These are phyloP conservation scores for Colletes collaris DNA, from an alignment of 2,888 invertebrate species.

Conservation along the genomic window DNA sequence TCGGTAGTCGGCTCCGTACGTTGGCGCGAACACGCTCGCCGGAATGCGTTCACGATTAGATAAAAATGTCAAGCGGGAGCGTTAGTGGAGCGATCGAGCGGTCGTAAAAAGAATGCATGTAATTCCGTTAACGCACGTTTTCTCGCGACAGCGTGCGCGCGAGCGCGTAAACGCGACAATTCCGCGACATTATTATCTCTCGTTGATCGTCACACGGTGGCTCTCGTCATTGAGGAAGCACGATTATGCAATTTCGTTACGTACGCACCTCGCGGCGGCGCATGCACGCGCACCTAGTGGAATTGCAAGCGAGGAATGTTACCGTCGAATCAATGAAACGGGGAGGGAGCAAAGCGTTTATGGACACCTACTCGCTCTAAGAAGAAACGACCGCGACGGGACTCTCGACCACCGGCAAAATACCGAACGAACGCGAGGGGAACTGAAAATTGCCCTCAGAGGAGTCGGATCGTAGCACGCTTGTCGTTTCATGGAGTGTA, in stretches of 20 bases:
- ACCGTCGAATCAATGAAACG: constrained; percentile 9
- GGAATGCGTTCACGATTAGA: constrained; percentile 57
- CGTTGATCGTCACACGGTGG: constrained; percentile 64
- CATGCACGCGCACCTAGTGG: neutral
- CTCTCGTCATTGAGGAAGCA: constrained; percentile 69
- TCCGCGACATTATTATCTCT: constrained; percentile 66
- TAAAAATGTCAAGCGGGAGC: constrained; percentile 39
- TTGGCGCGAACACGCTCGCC: constrained; percentile 6
- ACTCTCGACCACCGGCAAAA: no score
- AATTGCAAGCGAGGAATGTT: neutral
- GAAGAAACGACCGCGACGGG: neutral
- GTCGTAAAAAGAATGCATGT: constrained; percentile 35
- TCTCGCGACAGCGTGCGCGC: constrained; percentile 4
- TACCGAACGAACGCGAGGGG: no score
- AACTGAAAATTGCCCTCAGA: no score
- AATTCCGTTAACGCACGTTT: constrained; percentile 39
- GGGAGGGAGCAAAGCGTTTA: neutral
- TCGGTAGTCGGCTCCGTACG: neutral
- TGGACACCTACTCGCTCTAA: neutral
- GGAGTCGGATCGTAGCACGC: no score
- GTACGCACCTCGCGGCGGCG: constrained; percentile 42
- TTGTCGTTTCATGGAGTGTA: no score
- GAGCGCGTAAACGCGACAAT: constrained; percentile 63
- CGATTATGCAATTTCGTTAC: constrained; percentile 70
- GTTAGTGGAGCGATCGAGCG: neutral